Base-by-base conservation (phyloP, 2,113 vertebrate genomes). In the Gallinago jamesoni region DNA sequence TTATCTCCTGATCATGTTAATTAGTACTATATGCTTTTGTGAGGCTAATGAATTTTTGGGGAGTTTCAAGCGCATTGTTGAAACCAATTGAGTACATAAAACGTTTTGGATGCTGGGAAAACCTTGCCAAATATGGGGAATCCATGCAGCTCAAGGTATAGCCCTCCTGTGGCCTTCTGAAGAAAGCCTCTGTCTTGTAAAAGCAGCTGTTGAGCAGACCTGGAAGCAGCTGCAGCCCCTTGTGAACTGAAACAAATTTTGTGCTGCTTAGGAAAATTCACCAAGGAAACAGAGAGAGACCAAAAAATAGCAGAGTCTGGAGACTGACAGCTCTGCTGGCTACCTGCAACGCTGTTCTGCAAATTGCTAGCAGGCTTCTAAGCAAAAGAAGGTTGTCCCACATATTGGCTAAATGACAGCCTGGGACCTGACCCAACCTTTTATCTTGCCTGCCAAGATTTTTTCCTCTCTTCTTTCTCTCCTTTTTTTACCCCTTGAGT, bases 321-420 rank as follows among this genome's bases (percentile, higher is more conserved):
- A 66, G 41, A 86, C 2, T 11, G 73, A 48, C 47, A 87, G 60
- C 39, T 22, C 62, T 93, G 59, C 70, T 89, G 83, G 87, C 85
- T 95, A 94, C 95, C 94, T 97, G 96, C 76, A 86, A 22, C 19
- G 9, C 50, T 87, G 12, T 39, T 86, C 75, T 86, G 67, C 69
- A 96, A 82, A 96, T 91, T 78, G 70, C 66, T 74, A 84, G 56
- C 89, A 91, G 91, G 53, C 41, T 78, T 84, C 17, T 19, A 55
- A 67, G 50, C 67, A 88, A 76, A 70, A 81, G 78, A 89, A 52
- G 10, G 24, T 76, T 93, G 73, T 85, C 76, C 21, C 37, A 53
- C 77, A 60, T 84, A 41, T 47, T 94, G 91, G 62, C 89, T 89
- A 91, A 91, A 72, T 45, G 30, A 73, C 73, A 70, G 55, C 64